Base-by-base conservation (phyloP, 2,888 invertebrate species). In the Cremastinae sp. region DNA sequence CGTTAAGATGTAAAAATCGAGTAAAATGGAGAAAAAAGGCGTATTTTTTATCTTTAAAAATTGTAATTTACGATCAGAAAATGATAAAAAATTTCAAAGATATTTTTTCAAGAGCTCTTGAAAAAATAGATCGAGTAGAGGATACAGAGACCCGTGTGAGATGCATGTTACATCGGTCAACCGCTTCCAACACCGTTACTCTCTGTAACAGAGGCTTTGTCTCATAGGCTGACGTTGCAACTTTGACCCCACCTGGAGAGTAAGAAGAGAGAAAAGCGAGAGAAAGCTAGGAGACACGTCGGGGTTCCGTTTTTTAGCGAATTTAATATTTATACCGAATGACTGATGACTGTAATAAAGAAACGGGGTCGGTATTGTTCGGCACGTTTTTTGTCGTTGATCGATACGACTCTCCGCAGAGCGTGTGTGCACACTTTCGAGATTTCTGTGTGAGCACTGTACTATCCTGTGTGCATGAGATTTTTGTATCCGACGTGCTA, bases 281-380 rank as follows among this genome's bases (percentile, higher is more conserved):
- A 36, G 49, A 49, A 74, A 71, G 74, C 75, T 73, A 71, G 74
- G 65, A 62, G 59, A 69, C 73, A 62, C 36, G 68, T 71, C 75
- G 78, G 58, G 70, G 72, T 62, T 73, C 76, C 82, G 85, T 87
- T 89, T 88, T 88, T 88, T 87, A 89, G 84, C 88, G 86, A 88
- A 89, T 89, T 89, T 89, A 89, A 89, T 89, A 89, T 89, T 89
- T 89, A 89, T 89, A 88, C 87, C 84, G 87, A 89, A 87, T 89
- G 89, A 89, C 89, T 89, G 89, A 89, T 89, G 89, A 89, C 88
- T 85, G 83, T 84, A 87, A 89, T 88, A 89, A 88, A 87, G 86
- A 86, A 85, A 85, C 86, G 84, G 85, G 84, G 85, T 83, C 79
- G 28, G 86, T 80, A 88, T 89, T 89, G 89, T 89, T 84, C 87